Evolutionary conservation across 2,113 vertebrate genomes (phyloP).

Genomic region (Phocoena phocoena): DNA sequence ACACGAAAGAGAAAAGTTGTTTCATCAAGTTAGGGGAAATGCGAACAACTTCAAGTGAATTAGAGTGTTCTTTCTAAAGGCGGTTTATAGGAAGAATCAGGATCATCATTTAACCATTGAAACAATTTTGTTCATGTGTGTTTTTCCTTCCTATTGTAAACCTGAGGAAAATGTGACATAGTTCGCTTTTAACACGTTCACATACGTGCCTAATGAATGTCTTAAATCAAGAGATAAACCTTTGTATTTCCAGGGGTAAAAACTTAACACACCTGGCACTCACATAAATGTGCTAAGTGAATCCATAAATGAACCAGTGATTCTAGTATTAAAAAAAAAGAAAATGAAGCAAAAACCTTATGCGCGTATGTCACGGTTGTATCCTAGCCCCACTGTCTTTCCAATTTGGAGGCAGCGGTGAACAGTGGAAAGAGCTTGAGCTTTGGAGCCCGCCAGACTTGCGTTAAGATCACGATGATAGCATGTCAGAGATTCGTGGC

Average conservation of each 20-base stretch:
- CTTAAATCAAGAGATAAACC: conserved; percentile 16
- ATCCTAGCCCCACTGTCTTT: background rate
- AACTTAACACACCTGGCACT: background rate
- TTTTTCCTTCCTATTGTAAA: background rate
- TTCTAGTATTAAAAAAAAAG: background rate
- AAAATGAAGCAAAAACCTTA: background rate
- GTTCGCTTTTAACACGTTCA: background rate
- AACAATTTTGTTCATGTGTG: background rate
- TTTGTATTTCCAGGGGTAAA: background rate
- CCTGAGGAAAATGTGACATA: background rate
- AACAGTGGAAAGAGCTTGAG: background rate
- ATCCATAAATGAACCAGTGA: background rate
- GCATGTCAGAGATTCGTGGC: background rate
- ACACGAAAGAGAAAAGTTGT: conserved; percentile 18
- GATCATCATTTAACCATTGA: background rate
- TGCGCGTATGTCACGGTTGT: background rate
- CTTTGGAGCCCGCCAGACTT: background rate
- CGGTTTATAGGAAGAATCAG: background rate
- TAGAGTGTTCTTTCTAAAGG: background rate
- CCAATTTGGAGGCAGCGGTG: background rate
- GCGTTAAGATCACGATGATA: background rate
- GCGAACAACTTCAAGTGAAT: conserved; percentile 13
- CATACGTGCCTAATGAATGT: background rate
- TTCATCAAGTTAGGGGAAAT: conserved; percentile 25
- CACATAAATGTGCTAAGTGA: background rate